Percentiles rank a stretch among this genome's conserved stretches.
Conservation (phyloP, 2,797 vertebrate species). For the Amphiprion clarkii region DNA sequence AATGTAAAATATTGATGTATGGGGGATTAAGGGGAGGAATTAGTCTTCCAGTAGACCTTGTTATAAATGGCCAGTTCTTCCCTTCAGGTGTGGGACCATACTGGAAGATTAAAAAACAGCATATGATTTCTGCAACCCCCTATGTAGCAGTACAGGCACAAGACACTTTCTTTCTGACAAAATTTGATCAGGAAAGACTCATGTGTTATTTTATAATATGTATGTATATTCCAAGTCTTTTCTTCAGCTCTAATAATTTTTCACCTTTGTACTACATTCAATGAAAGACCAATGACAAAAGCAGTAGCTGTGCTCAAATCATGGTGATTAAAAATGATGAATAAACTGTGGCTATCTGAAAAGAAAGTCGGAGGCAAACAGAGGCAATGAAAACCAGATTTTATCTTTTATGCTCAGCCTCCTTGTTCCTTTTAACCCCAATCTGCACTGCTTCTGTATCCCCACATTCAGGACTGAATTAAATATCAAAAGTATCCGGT, state of each 20-base stretch:
- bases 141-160: no score
- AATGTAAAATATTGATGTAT: neutral
- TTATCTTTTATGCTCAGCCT: slow-evolving; percentile 26
- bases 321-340: slow-evolving; percentile 15
- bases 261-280: neutral
- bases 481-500: slow-evolving; percentile 37
- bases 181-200: no score
- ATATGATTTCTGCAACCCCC: no score
- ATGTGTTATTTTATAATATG: neutral
- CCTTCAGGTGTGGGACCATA: neutral
- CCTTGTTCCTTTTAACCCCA: slow-evolving; percentile 50
- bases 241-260: neutral
- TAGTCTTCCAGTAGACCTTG: neutral
- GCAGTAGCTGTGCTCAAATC: neutral
- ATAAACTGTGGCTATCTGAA: slow-evolving; percentile 4
- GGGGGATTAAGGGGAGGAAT: neutral
- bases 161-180: no score
- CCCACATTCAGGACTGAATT: neutral
- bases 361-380: slow-evolving; percentile 17
- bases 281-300: neutral
- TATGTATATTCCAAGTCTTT: no score
- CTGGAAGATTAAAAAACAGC: neutral
- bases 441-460: slow-evolving; percentile 39
- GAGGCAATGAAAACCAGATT: slow-evolving; percentile 26
- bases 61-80: neutral